Evolutionary conservation across 2,113 vertebrate species (phyloP).

Genomic region (Cavia porcellus): DNA sequence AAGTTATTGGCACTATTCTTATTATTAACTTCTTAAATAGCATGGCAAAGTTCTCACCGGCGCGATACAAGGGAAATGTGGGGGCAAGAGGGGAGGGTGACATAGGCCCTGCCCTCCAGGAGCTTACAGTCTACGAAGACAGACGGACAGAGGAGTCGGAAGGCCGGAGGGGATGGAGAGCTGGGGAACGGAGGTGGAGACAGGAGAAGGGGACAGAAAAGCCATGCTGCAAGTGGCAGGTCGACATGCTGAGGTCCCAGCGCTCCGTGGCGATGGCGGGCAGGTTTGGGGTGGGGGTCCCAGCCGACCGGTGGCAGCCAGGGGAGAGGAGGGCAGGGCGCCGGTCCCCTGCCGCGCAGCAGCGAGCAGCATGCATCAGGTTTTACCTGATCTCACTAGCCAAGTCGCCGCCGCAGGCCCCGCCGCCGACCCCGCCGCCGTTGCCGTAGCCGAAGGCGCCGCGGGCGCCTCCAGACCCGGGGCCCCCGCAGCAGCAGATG

Average conservation of each 20-base stretch:
- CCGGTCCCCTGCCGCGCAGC: conserved; percentile 69
- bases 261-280: conserved; percentile 66
- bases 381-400: conserved; percentile 93
- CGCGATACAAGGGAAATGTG: conserved; percentile 10
- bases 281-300: conserved; percentile 66
- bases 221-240: conserved; percentile 65
- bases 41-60: conserved; percentile 55
- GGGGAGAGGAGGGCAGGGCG: conserved; percentile 72
- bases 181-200: conserved; percentile 40
- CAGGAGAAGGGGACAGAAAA: conserved; percentile 18
- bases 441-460: conserved; percentile 69
- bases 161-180: background rate
- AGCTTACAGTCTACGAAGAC: conserved; percentile 81
- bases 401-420: conserved; percentile 85
- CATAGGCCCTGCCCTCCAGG: conserved; percentile 77
- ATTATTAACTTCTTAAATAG: conserved; percentile 61
- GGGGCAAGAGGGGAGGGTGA: too few relatives aligned
- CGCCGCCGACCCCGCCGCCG: conserved; percentile 75
- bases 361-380: conserved; percentile 82
- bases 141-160: background rate
- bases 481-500: conserved; percentile 90
- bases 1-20: conserved; percentile 58
- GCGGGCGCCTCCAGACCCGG: conserved; percentile 84
- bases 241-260: conserved; percentile 75
- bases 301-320: conserved; percentile 68